These are phyloP conservation scores for Drosophila dives DNA, from an alignment of 2,888 invertebrate genomes.

Conservation along the genomic window DNA sequence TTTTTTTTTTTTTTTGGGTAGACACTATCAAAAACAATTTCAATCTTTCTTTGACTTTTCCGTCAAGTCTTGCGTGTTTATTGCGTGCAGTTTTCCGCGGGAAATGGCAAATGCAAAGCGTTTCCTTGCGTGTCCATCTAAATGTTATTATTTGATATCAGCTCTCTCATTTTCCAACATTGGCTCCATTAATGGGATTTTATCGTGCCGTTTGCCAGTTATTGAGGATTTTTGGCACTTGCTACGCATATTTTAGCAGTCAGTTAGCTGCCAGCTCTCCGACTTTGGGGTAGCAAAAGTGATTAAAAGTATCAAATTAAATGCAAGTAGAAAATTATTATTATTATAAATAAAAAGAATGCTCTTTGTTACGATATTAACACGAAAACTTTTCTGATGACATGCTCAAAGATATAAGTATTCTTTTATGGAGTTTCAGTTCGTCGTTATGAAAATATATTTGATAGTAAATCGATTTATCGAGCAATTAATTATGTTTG, in stretches of 20 bases:
- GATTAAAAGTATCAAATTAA: conserved; percentile 56
- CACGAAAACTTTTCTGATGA: background rate
- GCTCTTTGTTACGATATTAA: background rate
- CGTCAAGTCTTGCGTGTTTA: conserved; percentile 40
- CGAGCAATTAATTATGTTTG: background rate
- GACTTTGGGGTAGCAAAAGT: conserved; percentile 36
- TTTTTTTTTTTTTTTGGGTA: background rate
- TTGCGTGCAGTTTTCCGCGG: conserved; percentile 50
- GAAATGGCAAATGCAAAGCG: conserved; percentile 65
- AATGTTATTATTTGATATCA: conserved; percentile 76
- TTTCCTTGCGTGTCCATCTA: conserved; percentile 71
- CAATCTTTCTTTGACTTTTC: conserved; percentile 60
- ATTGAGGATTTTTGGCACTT: conserved; percentile 51
- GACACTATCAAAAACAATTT: conserved; percentile 7
- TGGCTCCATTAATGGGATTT: conserved; percentile 62
- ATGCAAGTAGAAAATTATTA: conserved; percentile 32
- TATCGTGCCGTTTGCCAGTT: conserved; percentile 62
- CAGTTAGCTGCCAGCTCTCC: conserved; percentile 37
- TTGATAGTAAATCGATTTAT: background rate
- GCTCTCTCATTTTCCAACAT: conserved; percentile 46
- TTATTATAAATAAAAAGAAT: background rate
- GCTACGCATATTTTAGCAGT: conserved; percentile 61
- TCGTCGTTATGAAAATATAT: background rate
- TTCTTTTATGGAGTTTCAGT: background rate
- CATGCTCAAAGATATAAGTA: background rate